Evolutionary conservation across 64 coral and sea anemone genomes (phyloP).

Genomic region (Montipora cactus): DNA sequence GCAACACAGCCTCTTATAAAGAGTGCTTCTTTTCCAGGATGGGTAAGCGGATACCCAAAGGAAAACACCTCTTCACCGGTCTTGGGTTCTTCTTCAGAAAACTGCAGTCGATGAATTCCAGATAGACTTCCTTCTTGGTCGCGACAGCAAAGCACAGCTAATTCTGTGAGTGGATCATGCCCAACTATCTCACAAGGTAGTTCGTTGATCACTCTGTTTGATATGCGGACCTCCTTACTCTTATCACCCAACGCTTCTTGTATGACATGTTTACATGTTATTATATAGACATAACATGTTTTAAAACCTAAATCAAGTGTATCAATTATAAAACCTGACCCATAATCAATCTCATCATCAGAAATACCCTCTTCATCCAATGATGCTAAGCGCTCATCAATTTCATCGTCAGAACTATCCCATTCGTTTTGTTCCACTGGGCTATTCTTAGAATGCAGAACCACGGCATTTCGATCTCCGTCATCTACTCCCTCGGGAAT

Average conservation of each 20-base stretch:
- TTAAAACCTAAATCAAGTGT: too few species aligned
- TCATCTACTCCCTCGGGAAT: neutral
- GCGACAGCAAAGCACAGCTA: neutral
- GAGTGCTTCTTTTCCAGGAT: neutral
- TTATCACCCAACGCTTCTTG: neutral
- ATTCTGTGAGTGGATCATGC: neutral
- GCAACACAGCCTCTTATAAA: neutral
- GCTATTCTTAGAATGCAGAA: neutral
- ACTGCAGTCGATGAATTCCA: neutral
- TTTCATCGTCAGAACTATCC: neutral
- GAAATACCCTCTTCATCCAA: neutral
- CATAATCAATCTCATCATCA: neutral
- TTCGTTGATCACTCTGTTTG: neutral
- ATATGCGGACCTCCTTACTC: neutral
- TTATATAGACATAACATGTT: neutral
- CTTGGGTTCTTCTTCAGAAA: neutral
- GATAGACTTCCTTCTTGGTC: neutral
- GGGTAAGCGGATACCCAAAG: neutral
- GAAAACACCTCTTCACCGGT: neutral
- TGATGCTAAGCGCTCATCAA: neutral
- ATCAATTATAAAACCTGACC: constrained; percentile 8
- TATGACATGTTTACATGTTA: neutral
- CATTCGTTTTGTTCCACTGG: neutral
- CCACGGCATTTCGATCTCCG: neutral
- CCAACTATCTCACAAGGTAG: neutral